Evolutionary conservation across 2,888 invertebrate species (phyloP).

Genomic region (Brassicogethes aeneus): DNA sequence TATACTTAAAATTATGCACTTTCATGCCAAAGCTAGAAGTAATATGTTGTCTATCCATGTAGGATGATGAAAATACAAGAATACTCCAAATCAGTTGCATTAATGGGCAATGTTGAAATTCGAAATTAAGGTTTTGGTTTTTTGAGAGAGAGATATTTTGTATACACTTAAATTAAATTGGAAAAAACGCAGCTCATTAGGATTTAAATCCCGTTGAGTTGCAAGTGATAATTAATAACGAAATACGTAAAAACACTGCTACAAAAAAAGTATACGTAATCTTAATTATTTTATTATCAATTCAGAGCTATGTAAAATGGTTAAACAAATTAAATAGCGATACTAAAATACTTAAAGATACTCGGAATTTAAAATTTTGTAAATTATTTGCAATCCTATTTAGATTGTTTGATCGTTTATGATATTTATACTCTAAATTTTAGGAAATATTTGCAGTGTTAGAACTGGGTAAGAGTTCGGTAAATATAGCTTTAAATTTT

Average conservation of each 20-base stretch:
- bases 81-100: slow-evolving; percentile 5
- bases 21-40: slow-evolving; percentile 44
- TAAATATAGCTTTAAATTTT: not conserved
- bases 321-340: slow-evolving; percentile 29
- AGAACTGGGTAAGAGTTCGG: slow-evolving; percentile 7
- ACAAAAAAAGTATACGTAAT: slow-evolving; percentile 40
- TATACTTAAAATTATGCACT: slow-evolving; percentile 39
- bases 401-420: slow-evolving; percentile 30
- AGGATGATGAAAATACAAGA: slow-evolving; percentile 33
- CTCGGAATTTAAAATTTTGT: slow-evolving; percentile 8
- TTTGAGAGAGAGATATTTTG: slow-evolving; percentile 29
- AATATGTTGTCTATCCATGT: slow-evolving; percentile 38
- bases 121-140: slow-evolving; percentile 7
- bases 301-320: slow-evolving; percentile 24
- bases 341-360: slow-evolving; percentile 11
- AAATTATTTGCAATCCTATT: slow-evolving; percentile 18
- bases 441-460: slow-evolving; percentile 35
- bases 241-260: slow-evolving; percentile 39
- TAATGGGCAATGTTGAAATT: not conserved
- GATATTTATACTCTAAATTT: slow-evolving; percentile 33
- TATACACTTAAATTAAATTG: slow-evolving; percentile 28
- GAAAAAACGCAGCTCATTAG: slow-evolving; percentile 23
- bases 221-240: slow-evolving; percentile 33
- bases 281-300: slow-evolving; percentile 30
- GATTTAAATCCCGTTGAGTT: not conserved